A percentile compares a stretch with the other conserved stretches of the same genome.
Evolutionary conservation across 2,797 vertebrate species (phyloP).

Genomic region (Poecilia velifera): DNA sequence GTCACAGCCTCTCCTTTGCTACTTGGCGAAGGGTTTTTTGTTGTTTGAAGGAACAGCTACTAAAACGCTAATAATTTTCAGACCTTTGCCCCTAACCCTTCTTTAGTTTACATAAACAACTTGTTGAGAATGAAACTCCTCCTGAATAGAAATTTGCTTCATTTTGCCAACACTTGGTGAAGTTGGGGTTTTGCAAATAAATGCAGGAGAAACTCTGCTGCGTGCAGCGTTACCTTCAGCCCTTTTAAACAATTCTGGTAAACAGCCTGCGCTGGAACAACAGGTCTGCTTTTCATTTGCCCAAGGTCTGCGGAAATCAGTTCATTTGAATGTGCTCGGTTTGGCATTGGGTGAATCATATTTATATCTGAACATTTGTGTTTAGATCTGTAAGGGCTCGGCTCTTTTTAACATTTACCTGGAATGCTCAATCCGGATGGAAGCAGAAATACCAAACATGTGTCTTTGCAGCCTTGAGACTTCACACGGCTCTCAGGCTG

Average conservation of each 20-base stretch:
- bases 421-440: conserved; percentile 60
- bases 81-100: not conserved
- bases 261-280: conserved; percentile 50
- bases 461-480: conserved; percentile 76
- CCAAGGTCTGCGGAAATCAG: conserved; percentile 73
- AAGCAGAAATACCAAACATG: conserved; percentile 73
- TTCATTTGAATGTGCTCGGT: conserved; percentile 63
- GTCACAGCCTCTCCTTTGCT: conserved; percentile 41
- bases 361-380: conserved; percentile 66
- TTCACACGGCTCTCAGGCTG: conserved; percentile 69
- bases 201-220: conserved; percentile 10
- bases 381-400: conserved; percentile 56
- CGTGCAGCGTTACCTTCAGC: conserved; percentile 51
- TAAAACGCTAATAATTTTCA: conserved; percentile 23
- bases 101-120: conserved; percentile 13
- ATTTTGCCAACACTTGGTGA: conserved; percentile 21
- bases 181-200: conserved; percentile 24
- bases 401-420: conserved; percentile 69
- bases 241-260: conserved; percentile 45
- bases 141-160: not conserved
- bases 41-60: conserved; percentile 20
- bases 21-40: conserved; percentile 35
- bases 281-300: conserved; percentile 68
- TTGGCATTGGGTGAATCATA: conserved; percentile 59
- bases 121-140: conserved; percentile 2